Conservation (phyloP, 2,888 invertebrate genomes). For the Phengaris arion region DNA sequence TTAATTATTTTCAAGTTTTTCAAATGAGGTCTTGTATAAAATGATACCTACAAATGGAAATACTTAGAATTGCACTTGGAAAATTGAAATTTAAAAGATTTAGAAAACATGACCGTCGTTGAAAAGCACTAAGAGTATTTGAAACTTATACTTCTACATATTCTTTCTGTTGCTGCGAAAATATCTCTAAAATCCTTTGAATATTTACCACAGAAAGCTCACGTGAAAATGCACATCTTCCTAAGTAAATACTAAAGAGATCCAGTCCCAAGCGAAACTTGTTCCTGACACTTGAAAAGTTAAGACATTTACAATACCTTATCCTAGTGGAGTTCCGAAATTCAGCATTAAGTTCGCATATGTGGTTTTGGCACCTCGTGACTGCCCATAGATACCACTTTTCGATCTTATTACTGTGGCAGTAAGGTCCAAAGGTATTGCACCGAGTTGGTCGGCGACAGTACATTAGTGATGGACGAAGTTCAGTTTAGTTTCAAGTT, state of each 20-base stretch:
- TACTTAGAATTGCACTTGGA: too few relatives aligned
- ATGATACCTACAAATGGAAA: neutral
- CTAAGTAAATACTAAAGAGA: constrained; percentile 7
- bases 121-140: neutral
- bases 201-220: neutral
- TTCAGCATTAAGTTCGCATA: neutral
- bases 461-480: neutral
- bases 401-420: too few relatives aligned
- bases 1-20: neutral
- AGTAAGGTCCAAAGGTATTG: too few relatives aligned
- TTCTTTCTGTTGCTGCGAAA: neutral
- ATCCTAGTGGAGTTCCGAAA: neutral
- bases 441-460: too few relatives aligned
- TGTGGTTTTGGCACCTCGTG: neutral
- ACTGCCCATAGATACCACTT: too few relatives aligned
- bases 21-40: neutral
- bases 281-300: neutral
- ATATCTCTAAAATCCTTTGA: neutral
- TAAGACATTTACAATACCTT: neutral
- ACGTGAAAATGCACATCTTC: neutral
- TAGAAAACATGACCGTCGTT: too few relatives aligned
- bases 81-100: too few relatives aligned
- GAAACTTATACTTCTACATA: neutral
- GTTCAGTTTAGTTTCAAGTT: neutral
- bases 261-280: neutral